Evolutionary conservation across 2,113 vertebrate species (phyloP).

Genomic region (Notothenia rossii): DNA sequence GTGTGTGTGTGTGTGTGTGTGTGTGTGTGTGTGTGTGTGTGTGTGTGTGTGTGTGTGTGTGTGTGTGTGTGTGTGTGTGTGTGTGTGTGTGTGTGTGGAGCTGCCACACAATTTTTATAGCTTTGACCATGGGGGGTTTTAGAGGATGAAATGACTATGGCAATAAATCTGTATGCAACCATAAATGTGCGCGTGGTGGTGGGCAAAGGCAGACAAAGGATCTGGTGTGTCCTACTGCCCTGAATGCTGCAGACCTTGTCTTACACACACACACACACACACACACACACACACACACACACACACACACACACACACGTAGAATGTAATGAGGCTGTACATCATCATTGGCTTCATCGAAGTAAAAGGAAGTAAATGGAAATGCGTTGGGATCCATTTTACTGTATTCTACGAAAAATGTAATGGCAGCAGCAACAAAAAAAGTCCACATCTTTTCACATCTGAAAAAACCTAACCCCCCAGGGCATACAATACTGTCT

Average conservation of each 20-base stretch:
- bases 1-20: too few species aligned
- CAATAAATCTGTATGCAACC: slow-evolving; percentile 63
- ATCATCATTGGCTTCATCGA: background rate
- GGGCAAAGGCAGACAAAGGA: slow-evolving; percentile 46
- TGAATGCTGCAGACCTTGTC: slow-evolving; percentile 2
- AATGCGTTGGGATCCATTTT: background rate
- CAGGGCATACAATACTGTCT: background rate
- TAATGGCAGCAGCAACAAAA: too few species aligned
- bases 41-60: slow-evolving; percentile 1
- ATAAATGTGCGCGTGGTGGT: slow-evolving; percentile 26
- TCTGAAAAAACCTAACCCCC: slow-evolving; percentile 10
- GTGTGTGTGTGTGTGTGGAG: slow-evolving; percentile 38
- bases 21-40: too few species aligned
- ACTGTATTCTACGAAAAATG: background rate
- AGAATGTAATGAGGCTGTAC: background rate
- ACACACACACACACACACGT: background rate
- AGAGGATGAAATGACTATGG: slow-evolving; percentile 50
- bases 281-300: background rate
- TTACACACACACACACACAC: background rate
- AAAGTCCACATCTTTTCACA: background rate
- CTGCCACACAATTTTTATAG: slow-evolving; percentile 60
- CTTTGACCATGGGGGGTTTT: slow-evolving; percentile 57
- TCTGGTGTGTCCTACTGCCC: slow-evolving; percentile 56
- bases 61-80: slow-evolving; percentile 21
- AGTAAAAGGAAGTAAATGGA: background rate